Evolutionary conservation across 2,797 vertebrate species (phyloP), one percentile per base, ranked within the genome.

Genomic region (Heteromormyrus szaboi): DNA sequence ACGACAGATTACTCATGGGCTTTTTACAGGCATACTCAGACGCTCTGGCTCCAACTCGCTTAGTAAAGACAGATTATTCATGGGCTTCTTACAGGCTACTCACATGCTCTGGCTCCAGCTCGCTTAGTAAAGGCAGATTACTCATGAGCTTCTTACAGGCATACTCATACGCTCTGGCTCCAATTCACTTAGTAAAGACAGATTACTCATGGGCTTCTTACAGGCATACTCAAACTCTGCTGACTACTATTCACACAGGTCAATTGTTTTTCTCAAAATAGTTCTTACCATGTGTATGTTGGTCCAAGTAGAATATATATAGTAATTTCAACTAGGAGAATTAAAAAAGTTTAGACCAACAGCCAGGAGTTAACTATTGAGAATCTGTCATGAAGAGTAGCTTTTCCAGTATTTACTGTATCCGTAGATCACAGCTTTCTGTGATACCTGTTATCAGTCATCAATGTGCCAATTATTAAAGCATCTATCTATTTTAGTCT

Each of bases 381-480:
- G 46, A 79, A 90, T 89, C 87, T 65, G 90, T 92, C 92, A 92
- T 91, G 92, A 88, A 92, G 91, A 92, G 92, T 94, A 94, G 93
- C 94, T 93, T 89, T 93, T 93, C 93, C 93, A 96, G 92, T 97
- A 96, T 97, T 96, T 97, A 96, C 96, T 93, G 95, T 95, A 95
- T 94, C 96, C 37, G 90, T 96, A 96, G 96, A 95, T 96, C 94
- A 95, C 93, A 91, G 95, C 96, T 92, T 96, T 96, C 93, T 95
- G 94, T 96, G 93, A 96, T 95, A 93, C 94, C 95, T 95, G 94
- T 95, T 97, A 96, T 94, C 94, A 93, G 96, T 96, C 95, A 95
- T 95, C 93, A 96, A 97, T 94, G 98, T 99, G 98, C 98, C 98
- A 99, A 98, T 95, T 97, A 96, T 96, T 95, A 92, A 96, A 97